These are phyloP conservation scores for Stomatorhinus walkeri DNA, from an alignment of 2,797 vertebrate species.

Conservation along the genomic window DNA sequence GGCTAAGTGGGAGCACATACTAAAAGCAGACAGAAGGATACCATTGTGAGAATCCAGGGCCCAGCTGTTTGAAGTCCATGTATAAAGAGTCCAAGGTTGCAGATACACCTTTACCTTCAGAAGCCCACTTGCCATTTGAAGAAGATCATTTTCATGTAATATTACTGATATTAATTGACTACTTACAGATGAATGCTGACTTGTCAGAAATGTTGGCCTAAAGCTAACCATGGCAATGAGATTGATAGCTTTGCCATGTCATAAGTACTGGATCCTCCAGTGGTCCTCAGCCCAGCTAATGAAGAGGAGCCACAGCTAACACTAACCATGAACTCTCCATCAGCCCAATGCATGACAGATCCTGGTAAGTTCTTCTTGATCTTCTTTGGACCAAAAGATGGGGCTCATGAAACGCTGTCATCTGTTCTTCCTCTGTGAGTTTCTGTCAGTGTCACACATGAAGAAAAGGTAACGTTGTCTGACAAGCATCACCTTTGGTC, in stretches of 20 bases:
- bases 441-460: background rate
- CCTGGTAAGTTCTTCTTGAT: background rate
- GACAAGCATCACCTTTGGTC: background rate
- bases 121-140: slow-evolving; percentile 19
- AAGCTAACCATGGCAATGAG: slow-evolving; percentile 11
- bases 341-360: background rate
- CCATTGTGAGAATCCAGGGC: background rate
- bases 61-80: background rate
- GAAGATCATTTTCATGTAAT: slow-evolving; percentile 17
- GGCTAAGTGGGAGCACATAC: background rate
- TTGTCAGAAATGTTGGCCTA: background rate
- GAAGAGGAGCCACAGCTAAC: background rate
- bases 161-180: slow-evolving; percentile 15
- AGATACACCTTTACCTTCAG: background rate
- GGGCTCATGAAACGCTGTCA: background rate
- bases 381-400: background rate
- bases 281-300: background rate
- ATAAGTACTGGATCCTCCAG: background rate
- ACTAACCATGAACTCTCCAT: background rate
- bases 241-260: background rate
- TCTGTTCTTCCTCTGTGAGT: background rate
- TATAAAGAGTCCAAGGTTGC: background rate
- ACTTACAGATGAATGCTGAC: slow-evolving; percentile 13
- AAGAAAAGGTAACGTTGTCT: background rate
- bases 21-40: background rate